Percentiles rank a stretch among this genome's conserved stretches.
These are phyloP conservation scores for Thunnus maccoyii DNA, from an alignment of 2,113 vertebrate species.

Conservation along the genomic window DNA sequence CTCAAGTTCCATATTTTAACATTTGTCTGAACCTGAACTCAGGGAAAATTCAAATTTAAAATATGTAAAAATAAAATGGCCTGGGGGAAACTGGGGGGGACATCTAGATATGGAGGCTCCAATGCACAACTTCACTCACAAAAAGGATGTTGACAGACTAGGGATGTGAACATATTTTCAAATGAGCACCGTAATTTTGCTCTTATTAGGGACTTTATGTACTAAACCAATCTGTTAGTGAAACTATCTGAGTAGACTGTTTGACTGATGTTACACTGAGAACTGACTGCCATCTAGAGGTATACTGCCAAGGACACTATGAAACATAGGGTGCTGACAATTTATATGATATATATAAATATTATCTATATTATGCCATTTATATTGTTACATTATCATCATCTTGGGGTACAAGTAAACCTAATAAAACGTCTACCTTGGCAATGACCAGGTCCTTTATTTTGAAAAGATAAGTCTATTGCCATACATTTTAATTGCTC, in stretches of 20 bases:
- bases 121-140: background rate
- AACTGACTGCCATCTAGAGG: constrained; percentile 63
- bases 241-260: background rate
- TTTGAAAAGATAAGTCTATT: too few species aligned
- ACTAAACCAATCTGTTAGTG: background rate
- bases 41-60: background rate
- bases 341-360: too few species aligned
- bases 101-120: too few species aligned
- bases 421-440: background rate
- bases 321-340: background rate
- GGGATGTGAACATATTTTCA: background rate
- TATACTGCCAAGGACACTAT: background rate
- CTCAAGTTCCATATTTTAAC: background rate
- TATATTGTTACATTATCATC: background rate
- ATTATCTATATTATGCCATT: too few species aligned
- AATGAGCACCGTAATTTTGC: background rate
- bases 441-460: background rate
- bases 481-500: too few species aligned
- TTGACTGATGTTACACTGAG: constrained; percentile 1
- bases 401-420: background rate
- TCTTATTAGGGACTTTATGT: background rate
- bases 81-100: background rate
- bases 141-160: background rate
- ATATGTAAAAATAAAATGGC: background rate
- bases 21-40: background rate